phyloP scores from a whole-genome alignment of 2,888 invertebrate genomes.

The Drosophila nigricruria region DNA sequence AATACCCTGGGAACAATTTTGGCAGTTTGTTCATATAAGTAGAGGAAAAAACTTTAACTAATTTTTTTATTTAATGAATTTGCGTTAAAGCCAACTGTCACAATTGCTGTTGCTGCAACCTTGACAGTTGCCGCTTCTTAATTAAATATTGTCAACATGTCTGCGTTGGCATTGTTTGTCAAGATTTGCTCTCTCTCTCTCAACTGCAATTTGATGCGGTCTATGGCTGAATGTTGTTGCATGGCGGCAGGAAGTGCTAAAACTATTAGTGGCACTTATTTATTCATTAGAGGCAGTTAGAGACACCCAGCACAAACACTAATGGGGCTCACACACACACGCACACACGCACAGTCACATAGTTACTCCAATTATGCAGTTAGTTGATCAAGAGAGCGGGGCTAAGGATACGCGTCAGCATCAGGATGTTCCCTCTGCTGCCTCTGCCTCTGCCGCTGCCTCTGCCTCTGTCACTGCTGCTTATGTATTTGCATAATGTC shows the following conservation, averaged over 20 bases:
- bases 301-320: slow-evolving; percentile 65
- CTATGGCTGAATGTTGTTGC: slow-evolving; percentile 29
- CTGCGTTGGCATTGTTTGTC: slow-evolving; percentile 36
- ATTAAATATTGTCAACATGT: slow-evolving; percentile 79
- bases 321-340: slow-evolving; percentile 41
- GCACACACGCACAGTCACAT: slow-evolving; percentile 18
- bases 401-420: slow-evolving; percentile 30
- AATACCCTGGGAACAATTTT: slow-evolving; percentile 15
- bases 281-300: slow-evolving; percentile 83
- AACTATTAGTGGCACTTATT: slow-evolving; percentile 84
- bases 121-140: slow-evolving; percentile 42
- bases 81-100: background rate
- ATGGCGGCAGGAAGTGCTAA: slow-evolving; percentile 79
- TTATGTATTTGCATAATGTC: slow-evolving; percentile 69
- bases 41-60: background rate
- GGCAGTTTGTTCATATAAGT: background rate
- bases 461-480: slow-evolving; percentile 28
- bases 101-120: slow-evolving; percentile 15
- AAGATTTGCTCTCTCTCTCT: slow-evolving; percentile 13
- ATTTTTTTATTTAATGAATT: background rate
- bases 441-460: slow-evolving; percentile 15
- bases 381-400: slow-evolving; percentile 14
- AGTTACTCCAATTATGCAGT: slow-evolving; percentile 70
- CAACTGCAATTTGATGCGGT: slow-evolving; percentile 67
- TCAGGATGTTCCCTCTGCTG: slow-evolving; percentile 43